Conservation (phyloP, 2,797 vertebrate species). For the Fratercula arctica region DNA sequence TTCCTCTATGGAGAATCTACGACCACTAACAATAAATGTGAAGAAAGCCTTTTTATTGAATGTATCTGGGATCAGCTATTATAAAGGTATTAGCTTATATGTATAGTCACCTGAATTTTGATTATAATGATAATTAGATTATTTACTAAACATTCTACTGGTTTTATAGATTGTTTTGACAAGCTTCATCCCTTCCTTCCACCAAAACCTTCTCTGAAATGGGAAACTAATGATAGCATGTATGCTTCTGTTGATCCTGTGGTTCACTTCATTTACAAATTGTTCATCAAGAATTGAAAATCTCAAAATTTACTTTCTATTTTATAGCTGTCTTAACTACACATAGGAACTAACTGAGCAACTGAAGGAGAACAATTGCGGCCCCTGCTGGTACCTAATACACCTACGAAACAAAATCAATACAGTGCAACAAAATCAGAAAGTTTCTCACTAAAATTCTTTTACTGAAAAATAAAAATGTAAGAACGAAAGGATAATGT, state of each 20-base stretch:
- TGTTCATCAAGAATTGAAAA: background rate
- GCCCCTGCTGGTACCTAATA: slow-evolving; percentile 30
- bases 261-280: slow-evolving; percentile 4
- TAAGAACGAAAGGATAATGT: background rate
- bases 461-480: background rate
- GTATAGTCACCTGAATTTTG: background rate
- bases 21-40: background rate
- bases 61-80: background rate
- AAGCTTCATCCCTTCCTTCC: background rate
- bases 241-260: background rate
- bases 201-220: background rate
- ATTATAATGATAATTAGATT: background rate
- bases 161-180: slow-evolving; percentile 3
- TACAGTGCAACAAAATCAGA: background rate
- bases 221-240: background rate
- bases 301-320: background rate
- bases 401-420: background rate
- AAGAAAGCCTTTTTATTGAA: background rate
- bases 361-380: slow-evolving; percentile 43
- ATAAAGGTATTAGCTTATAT: background rate
- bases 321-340: background rate
- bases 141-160: background rate
- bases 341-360: background rate
- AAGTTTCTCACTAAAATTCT: background rate
- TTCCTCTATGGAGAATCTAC: background rate